Base-by-base conservation (phyloP, 2,113 vertebrate species). In the Bagarius yarrelli region DNA sequence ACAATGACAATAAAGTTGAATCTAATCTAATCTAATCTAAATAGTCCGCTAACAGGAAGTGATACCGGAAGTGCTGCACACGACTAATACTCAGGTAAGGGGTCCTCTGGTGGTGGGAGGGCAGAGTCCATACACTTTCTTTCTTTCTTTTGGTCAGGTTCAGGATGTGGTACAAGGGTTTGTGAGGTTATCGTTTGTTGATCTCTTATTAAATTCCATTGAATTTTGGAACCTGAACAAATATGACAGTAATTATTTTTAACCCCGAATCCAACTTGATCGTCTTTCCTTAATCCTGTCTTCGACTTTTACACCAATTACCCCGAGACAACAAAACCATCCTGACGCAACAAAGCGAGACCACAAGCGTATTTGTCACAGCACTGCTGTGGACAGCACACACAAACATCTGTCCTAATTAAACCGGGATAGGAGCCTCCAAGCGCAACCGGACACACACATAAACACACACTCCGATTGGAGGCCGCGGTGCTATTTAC, bases 341-440 rank as follows among this genome's bases (percentile, higher is more conserved):
- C 30, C n/a, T 61, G 79, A 56, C 50, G 56, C 60, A 83, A 67
- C 83, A 60, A 69, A 32, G 66, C 53, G 50, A 71, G 61, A 23
- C 12, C 56, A 66, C 16, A 80, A 60, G 63, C 75, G 53, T 76
- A 66, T 83, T 83, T 80, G 77, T 85, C 64, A 77, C 74, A 83
- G 25, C 72, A 6, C 36, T 6, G 36, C 36, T 40, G 36, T 40
- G 36, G 36, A 40, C 36, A 40, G 6, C 36, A 40, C 36, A 40
- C 36, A 67, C 16, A 73, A 71, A 81, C 81, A 59, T 84, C 84
- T 77, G 80, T 73, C 50, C 78, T 85, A 85, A 88, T 88, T 86
- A 86, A 83, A 78, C 52, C 66, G 64, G 53, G 75, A 80, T 61
- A 52, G 59, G 67, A 85, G 57, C 63, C 71, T 36, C 71, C 70